Evolutionary conservation across 2,113 vertebrate species (phyloP), one percentile per base, ranked within the genome.

Genomic region (Conger conger): DNA sequence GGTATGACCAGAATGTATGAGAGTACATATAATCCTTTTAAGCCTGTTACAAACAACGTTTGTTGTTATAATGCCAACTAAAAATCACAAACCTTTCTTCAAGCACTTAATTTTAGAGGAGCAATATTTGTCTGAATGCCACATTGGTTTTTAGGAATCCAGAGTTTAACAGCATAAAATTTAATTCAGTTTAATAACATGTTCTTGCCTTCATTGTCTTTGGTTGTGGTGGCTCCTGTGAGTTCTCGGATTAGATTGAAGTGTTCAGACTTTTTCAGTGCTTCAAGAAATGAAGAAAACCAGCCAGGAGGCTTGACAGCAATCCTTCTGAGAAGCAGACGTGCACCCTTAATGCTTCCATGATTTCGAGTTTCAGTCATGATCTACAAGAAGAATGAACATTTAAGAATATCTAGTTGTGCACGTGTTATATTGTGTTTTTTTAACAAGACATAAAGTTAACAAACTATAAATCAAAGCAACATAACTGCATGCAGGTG

Each of bases 251-350:
- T 93, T 42, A 97, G 92, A 0, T 0, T 0, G 0, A 9, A 0
- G n/a, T 98, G 96, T 4, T 89, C 93, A 0, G 97, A 94, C 37
- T 90, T 35, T n/a, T 18, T 84, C 77, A 99, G 91, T 84, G 95
- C 88, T 0, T 79, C 0, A 76, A 97, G 88, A 91, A 99, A 99
- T 0, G 53, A 38, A 8, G 96, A 97, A 87, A 96, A 97, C 98
- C 98, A 99, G 8, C 95, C 89, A 0, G 84, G 73, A 80, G 92
- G 94, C 83, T 96, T 93, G 87, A 93, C 95, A n/a, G 96, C 90
- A 6, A 99, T 93, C 86, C 94, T 94, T 80, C 80, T 93, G 53
- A 99, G 88, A 2, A 99, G 93, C 84, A 96, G 93, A 30, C 96
- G 90, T 40, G 95, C 95, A 53, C 95, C 97, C 1, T 78, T 87